phyloP scores from a whole-genome alignment of 1,140 invertebrate genomes.

The Drosophila ohnishii region DNA sequence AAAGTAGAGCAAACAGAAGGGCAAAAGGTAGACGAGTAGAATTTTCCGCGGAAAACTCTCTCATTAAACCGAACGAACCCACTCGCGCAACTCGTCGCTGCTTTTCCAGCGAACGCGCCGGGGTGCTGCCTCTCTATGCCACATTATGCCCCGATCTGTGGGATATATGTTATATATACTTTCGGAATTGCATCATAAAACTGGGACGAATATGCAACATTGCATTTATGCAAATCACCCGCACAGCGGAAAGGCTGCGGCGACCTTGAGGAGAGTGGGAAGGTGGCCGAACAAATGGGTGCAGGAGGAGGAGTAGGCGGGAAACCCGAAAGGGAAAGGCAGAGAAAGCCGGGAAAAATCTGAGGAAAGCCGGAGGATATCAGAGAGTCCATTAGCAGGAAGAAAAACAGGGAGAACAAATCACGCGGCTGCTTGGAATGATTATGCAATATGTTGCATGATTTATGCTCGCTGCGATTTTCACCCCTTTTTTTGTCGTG shows the following conservation, averaged over 20 bases:
- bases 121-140: neutral
- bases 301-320: neutral
- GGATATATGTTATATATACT: neutral
- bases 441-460: slow-evolving; percentile 83
- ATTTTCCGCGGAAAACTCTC: slow-evolving; percentile 31
- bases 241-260: slow-evolving; percentile 16
- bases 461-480: slow-evolving; percentile 68
- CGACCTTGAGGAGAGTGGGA: slow-evolving; percentile 23
- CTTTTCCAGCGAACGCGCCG: slow-evolving; percentile 54
- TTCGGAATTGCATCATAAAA: slow-evolving; percentile 73
- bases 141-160: slow-evolving; percentile 4
- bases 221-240: slow-evolving; percentile 67
- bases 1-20: slow-evolving; percentile 54
- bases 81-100: slow-evolving; percentile 51
- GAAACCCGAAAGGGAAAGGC: neutral
- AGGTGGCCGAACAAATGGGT: neutral
- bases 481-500: slow-evolving; percentile 39
- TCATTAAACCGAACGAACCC: slow-evolving; percentile 47
- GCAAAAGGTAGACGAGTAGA: slow-evolving; percentile 22
- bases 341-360: slow-evolving; percentile 7
- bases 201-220: slow-evolving; percentile 57
- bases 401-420: slow-evolving; percentile 23
- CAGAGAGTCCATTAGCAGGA: slow-evolving; percentile 22
- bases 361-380: neutral
- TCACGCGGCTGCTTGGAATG: slow-evolving; percentile 57